phyloP scores from a whole-genome alignment of 2,797 vertebrate species.

The Protonibea diacanthus region DNA sequence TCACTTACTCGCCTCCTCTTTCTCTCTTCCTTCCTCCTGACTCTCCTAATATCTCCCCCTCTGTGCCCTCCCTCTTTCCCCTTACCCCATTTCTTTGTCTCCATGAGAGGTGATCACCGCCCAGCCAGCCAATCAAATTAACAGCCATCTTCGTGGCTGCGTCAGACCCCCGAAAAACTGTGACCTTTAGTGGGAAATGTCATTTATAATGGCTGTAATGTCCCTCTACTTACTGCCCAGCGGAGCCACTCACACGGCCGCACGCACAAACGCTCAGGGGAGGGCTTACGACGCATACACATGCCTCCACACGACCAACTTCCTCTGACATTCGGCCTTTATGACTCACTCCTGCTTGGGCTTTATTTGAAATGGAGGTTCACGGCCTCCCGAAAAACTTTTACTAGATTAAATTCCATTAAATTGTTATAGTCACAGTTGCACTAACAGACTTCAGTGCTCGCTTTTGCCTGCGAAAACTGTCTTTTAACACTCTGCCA shows the following conservation, averaged over 20 bases:
- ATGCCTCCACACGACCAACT: constrained; percentile 51
- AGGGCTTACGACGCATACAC: constrained; percentile 41
- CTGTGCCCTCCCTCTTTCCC: constrained; percentile 20
- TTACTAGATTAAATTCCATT: constrained; percentile 54
- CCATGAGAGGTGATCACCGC: constrained; percentile 71
- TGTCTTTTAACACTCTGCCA: constrained; percentile 35
- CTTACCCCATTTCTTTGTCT: constrained; percentile 32
- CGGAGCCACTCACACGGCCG: constrained; percentile 56
- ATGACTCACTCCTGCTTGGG: constrained; percentile 54
- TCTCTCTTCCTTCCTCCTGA: constrained; percentile 60
- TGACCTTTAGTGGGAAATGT: constrained; percentile 86
- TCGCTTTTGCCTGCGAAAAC: constrained; percentile 56
- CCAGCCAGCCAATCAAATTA: constrained; percentile 84
- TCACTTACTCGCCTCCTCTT: constrained; percentile 73
- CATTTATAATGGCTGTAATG: constrained; percentile 84
- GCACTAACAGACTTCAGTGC: constrained; percentile 54
- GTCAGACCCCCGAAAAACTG: constrained; percentile 63
- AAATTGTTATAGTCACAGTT: constrained; percentile 51
- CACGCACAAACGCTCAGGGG: constrained; percentile 13
- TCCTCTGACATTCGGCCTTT: constrained; percentile 69
- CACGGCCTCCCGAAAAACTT: constrained; percentile 43
- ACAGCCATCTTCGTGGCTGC: constrained; percentile 69
- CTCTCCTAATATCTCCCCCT: constrained; percentile 63
- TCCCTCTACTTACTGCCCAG: constrained; percentile 76
- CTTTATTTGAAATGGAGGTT: constrained; percentile 58